Evolutionary conservation across 1,140 invertebrate species (phyloP).

Genomic region (Akabosia matsudoensis): DNA sequence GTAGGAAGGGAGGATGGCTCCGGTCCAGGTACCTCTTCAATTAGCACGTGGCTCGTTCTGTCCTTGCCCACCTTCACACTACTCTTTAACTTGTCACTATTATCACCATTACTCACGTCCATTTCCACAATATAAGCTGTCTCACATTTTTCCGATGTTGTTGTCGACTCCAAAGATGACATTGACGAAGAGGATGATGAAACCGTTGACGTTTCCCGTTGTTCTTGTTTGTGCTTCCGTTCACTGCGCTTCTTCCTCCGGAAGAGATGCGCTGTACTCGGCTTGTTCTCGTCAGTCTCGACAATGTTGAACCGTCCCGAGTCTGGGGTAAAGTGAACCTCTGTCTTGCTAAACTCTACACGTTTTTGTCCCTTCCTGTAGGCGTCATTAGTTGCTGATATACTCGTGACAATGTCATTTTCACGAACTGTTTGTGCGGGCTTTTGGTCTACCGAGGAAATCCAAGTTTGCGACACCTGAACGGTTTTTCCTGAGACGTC

Average conservation of each 20-base stretch:
- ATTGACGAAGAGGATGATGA: background rate
- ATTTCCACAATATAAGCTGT: background rate
- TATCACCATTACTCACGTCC: background rate
- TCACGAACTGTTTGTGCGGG: conserved; percentile 38
- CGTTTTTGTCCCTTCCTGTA: conserved; percentile 57
- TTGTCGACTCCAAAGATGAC: background rate
- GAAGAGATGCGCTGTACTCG: conserved; percentile 69
- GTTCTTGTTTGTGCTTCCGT: background rate
- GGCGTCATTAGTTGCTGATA: conserved; percentile 39
- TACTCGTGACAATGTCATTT: conserved; percentile 41
- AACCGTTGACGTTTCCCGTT: background rate
- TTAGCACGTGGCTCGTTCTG: background rate
- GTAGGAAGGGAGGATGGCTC: background rate
- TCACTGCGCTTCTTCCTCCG: conserved; percentile 53
- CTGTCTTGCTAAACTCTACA: conserved; percentile 80
- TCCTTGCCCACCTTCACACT: background rate
- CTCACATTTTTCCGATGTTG: background rate
- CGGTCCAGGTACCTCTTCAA: background rate
- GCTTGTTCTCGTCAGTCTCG: conserved; percentile 79
- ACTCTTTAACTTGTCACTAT: background rate
- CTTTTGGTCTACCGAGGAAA: conserved; percentile 41
- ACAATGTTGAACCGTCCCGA: conserved; percentile 78
- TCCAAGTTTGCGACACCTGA: conserved; percentile 46
- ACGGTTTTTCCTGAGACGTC: background rate
- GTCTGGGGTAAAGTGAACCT: conserved; percentile 79